These are phyloP conservation scores for Cinara cedri DNA, from an alignment of 2,888 invertebrate genomes.

Conservation along the genomic window DNA sequence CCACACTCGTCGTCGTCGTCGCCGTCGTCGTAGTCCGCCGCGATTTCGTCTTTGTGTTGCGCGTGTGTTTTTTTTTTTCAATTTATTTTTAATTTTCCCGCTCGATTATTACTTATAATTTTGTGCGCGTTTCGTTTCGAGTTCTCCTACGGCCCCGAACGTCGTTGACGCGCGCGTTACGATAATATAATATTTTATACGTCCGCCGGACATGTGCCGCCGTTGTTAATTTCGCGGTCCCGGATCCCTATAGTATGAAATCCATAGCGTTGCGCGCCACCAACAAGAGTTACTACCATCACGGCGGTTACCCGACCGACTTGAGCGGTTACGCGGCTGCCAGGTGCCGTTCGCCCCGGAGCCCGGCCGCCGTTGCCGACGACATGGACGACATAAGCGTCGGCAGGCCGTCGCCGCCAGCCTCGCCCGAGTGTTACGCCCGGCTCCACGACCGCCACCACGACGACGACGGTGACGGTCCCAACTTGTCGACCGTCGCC, in stretches of 20 bases:
- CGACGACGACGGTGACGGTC: background rate
- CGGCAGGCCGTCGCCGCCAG: constrained; percentile 70
- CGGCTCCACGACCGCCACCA: constrained; percentile 17
- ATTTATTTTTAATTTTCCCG: background rate
- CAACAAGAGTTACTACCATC: constrained; percentile 38
- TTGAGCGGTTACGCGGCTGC: constrained; percentile 37
- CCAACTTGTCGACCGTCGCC: background rate
- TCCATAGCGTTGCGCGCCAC: constrained; percentile 51
- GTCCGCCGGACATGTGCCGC: constrained; percentile 16
- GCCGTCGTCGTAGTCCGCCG: background rate
- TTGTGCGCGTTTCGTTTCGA: background rate
- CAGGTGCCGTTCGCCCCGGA: constrained; percentile 43
- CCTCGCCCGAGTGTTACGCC: constrained; percentile 50
- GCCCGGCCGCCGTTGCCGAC: constrained; percentile 60
- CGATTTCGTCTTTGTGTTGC: background rate
- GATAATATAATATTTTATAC: background rate
- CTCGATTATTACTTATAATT: background rate
- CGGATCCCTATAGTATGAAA: constrained; percentile 47
- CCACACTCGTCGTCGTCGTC: background rate
- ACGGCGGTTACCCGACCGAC: constrained; percentile 40
- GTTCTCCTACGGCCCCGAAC: background rate
- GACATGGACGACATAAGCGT: constrained; percentile 76
- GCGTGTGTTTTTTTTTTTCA: background rate
- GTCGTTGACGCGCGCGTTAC: background rate
- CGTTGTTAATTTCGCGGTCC: constrained; percentile 10